These are phyloP conservation scores for Danio jaintianensis DNA, from an alignment of 2,797 vertebrate species.

Conservation along the genomic window DNA sequence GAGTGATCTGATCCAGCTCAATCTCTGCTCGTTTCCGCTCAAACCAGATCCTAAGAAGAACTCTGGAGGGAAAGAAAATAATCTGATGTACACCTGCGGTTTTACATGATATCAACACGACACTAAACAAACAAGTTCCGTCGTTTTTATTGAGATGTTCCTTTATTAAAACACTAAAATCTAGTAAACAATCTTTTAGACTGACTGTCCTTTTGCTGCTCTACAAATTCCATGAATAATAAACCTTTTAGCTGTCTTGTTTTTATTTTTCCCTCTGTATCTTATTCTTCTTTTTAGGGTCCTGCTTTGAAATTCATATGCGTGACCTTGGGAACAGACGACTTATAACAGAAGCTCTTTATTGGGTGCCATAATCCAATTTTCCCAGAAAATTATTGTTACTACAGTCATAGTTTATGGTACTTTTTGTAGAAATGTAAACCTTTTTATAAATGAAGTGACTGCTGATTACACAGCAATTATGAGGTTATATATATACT, in stretches of 20 bases:
- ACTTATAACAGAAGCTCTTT: background rate
- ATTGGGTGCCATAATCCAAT: background rate
- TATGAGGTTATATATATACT: background rate
- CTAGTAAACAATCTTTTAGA: no score
- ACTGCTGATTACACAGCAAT: background rate
- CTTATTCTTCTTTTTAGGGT: background rate
- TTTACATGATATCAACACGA: background rate
- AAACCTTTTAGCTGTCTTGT: background rate
- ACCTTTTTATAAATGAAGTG: background rate
- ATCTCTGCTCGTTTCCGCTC: conserved; percentile 26
- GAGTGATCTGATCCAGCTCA: background rate
- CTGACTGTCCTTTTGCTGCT: no score
- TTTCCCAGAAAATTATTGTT: background rate
- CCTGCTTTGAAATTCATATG: background rate
- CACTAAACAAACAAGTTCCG: no score
- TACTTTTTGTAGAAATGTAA: background rate
- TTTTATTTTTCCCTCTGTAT: background rate
- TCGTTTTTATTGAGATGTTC: no score
- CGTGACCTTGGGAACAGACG: background rate
- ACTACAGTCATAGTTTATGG: background rate
- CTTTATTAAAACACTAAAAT: no score
- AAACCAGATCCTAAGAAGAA: background rate
- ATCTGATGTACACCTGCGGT: background rate
- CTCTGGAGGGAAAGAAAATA: background rate
- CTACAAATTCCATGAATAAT: no score